A percentile compares a stretch with the other conserved stretches of the same genome.
phyloP scores from a whole-genome alignment of 2,113 vertebrate genomes.

The Stictonetta naevosa region DNA sequence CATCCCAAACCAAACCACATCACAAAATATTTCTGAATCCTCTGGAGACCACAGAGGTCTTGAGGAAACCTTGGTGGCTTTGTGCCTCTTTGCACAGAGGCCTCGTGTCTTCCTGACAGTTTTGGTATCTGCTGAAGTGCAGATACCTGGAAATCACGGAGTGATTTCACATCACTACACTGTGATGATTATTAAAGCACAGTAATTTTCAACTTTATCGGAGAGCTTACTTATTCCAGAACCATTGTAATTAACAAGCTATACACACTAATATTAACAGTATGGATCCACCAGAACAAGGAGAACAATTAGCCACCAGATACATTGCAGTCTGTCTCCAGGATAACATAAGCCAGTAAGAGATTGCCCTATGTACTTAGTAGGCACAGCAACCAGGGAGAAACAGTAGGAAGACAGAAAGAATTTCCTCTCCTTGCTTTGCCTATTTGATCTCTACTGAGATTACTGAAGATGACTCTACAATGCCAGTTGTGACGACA shows the following conservation, averaged over 20 bases:
- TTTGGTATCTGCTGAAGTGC: neutral
- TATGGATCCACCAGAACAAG: neutral
- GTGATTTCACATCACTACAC: neutral
- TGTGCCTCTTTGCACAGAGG: neutral
- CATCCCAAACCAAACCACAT: neutral
- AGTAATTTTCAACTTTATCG: neutral
- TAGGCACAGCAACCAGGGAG: neutral
- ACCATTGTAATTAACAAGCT: neutral
- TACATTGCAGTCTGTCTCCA: neutral
- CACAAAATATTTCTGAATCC: rapidly evolving
- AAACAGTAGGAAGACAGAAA: neutral
- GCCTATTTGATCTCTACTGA: neutral
- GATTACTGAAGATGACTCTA: neutral
- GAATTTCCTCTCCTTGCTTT: neutral
- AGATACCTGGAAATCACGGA: neutral
- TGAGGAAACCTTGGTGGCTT: neutral
- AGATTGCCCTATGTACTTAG: neutral
- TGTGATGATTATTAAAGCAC: neutral
- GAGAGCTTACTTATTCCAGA: neutral
- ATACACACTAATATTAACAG: neutral
- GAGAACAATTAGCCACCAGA: neutral
- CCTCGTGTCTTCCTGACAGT: neutral
- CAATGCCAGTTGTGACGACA: neutral
- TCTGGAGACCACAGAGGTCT: neutral
- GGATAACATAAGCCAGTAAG: neutral